phyloP scores from a whole-genome alignment of 2,888 invertebrate genomes.

The Caenorhabditis japonica region DNA sequence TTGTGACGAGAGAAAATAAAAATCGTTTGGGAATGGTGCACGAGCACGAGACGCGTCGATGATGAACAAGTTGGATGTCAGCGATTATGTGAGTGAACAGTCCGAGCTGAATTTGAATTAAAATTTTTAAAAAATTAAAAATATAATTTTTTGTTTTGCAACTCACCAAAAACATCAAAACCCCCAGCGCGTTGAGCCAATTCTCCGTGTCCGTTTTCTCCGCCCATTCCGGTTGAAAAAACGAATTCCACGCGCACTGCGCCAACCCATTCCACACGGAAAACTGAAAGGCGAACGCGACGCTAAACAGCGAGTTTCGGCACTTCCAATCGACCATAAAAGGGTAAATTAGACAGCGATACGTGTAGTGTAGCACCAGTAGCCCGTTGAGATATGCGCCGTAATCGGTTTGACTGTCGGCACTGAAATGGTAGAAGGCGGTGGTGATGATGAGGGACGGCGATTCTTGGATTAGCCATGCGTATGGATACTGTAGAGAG shows the following conservation, averaged over 20 bases:
- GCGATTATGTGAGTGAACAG: conserved; percentile 14
- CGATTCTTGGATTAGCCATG: conserved; percentile 70
- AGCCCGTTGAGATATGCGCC: conserved; percentile 77
- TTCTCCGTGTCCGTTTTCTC: conserved; percentile 11
- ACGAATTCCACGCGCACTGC: conserved; percentile 77
- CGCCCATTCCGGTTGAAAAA: conserved; percentile 24
- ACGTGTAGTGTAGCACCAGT: conserved; percentile 78
- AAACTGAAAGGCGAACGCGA: conserved; percentile 78
- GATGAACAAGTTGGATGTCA: conserved; percentile 10
- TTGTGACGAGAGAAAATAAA: conserved; percentile 79
- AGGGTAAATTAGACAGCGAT: conserved; percentile 79
- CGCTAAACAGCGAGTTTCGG: conserved; percentile 78
- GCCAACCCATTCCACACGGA: conserved; percentile 79
- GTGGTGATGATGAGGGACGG: conserved; percentile 69
- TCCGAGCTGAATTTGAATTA: conserved; percentile 16
- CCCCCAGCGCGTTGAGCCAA: conserved; percentile 13
- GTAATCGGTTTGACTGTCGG: conserved; percentile 7
- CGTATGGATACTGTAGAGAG: too few relatives aligned
- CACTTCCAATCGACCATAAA: conserved; percentile 73
- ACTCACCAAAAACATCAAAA: conserved; percentile 22
- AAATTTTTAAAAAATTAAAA: background rate
- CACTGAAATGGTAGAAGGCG: conserved; percentile 41
- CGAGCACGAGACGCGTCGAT: background rate
- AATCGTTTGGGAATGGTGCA: conserved; percentile 16
- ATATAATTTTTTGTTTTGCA: background rate